Base-by-base conservation (phyloP, 2,888 invertebrate genomes). In the Horisme vitalbata region DNA sequence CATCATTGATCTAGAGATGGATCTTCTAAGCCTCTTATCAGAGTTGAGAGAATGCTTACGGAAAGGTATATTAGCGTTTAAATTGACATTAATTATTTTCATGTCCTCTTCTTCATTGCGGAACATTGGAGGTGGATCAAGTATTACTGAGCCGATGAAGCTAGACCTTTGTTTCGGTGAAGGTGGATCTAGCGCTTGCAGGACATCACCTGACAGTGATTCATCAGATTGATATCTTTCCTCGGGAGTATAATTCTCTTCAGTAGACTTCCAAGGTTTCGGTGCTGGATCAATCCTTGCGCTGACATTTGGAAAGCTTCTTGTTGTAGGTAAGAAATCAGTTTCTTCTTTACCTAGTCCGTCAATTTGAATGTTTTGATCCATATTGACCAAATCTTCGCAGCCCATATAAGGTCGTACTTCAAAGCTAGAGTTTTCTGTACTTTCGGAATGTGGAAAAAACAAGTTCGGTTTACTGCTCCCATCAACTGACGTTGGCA, bases 271-370 rank as follows among this genome's bases (percentile, higher is more conserved):
- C 88, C 89, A 89, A 18, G 69, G 75, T 53, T 88, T 89, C 9
- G 77, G 73, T 4, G 75, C 59, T 6, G 65, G 49, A 31, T 83
- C 84, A 46, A 65, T 78, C 60, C 75, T 85, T 8, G 91, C 91
- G 68, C 92, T 91, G 46, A 91, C 90, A 56, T 92, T 91, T 4
- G 94, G 94, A 75, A 93, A 93, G 70, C 94, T 94, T 59, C 93
- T 93, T 15, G 94, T 86, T 20, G 90, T 91, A 52, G 83, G 56
- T 65, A 85, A 55, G 55, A 79, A 85, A 62, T 84, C 85, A n/a
- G 63, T 68, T 41, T 74, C 75, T 24, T 72, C 72, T 55, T 62
- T 77, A 11, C 81, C 78, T 34, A 84, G 63, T 45, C 76, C 80
- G 56, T 83, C 80, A 27, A 93, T 88, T 70, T 88, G 89, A 6